Percentiles rank a stretch among this genome's conserved stretches.
Evolutionary conservation across 2,797 vertebrate genomes (phyloP).

Genomic region (Benthosema pterotum): DNA sequence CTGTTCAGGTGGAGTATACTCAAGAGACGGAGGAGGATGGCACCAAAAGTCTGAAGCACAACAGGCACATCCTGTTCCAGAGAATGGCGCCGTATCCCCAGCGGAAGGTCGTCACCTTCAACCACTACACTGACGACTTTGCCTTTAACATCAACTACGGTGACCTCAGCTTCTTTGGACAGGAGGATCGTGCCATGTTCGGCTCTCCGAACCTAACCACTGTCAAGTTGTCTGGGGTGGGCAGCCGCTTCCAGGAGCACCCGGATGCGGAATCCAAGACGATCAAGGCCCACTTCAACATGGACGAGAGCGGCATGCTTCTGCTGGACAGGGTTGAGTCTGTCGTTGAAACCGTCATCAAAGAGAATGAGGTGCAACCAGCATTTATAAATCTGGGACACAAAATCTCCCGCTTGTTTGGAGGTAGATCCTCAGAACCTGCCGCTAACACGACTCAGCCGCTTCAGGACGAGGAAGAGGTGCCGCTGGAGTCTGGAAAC

Average conservation of each 20-base stretch:
- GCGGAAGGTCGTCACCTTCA: slow-evolving; percentile 98
- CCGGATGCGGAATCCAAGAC: slow-evolving; percentile 92
- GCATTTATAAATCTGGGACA: slow-evolving; percentile 97
- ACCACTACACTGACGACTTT: slow-evolving; percentile 93
- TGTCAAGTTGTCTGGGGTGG: slow-evolving; percentile 91
- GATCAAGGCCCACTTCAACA: slow-evolving; percentile 98
- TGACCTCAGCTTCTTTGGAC: slow-evolving; percentile 88
- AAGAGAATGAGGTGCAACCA: slow-evolving; percentile 95
- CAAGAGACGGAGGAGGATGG: slow-evolving; percentile 87
- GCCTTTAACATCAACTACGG: slow-evolving; percentile 93
- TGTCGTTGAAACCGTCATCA: slow-evolving; percentile 91
- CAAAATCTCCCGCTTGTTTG: slow-evolving; percentile 97
- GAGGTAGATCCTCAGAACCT: slow-evolving; percentile 85
- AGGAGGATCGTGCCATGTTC: slow-evolving; percentile 87
- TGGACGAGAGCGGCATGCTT: slow-evolving; percentile 96
- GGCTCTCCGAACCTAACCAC: slow-evolving; percentile 93
- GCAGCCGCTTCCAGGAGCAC: slow-evolving; percentile 91
- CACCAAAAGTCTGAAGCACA: slow-evolving; percentile 87
- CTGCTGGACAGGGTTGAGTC: slow-evolving; percentile 92
- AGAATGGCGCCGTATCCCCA: slow-evolving; percentile 96
- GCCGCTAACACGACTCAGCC: slow-evolving; percentile 86
- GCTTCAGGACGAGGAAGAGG: slow-evolving; percentile 91
- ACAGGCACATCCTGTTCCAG: slow-evolving; percentile 94
- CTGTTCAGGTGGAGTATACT: slow-evolving; percentile 97
- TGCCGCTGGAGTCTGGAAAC: slow-evolving; percentile 79